These are phyloP conservation scores for Thamnaconus septentrionalis DNA, from an alignment of 2,113 vertebrate genomes.

Conservation along the genomic window DNA sequence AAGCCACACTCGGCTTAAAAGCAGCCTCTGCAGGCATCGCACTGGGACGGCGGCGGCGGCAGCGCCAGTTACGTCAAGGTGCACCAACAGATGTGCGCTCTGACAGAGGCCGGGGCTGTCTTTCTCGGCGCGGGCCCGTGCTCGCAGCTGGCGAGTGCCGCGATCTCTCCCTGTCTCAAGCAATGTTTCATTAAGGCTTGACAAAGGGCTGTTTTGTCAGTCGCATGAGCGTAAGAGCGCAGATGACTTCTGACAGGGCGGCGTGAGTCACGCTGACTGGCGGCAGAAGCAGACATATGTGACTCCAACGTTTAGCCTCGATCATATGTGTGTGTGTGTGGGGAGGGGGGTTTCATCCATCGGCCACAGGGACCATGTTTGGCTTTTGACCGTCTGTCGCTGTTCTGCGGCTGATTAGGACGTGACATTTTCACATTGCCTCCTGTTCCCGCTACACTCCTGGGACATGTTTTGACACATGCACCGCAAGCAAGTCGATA, in stretches of 20 bases:
- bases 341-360: background rate
- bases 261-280: slow-evolving; percentile 58
- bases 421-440: background rate
- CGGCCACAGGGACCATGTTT: slow-evolving; percentile 32
- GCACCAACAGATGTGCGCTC: slow-evolving; percentile 36
- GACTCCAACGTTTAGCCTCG: slow-evolving; percentile 43
- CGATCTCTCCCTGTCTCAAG: background rate
- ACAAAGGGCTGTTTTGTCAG: slow-evolving; percentile 53
- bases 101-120: slow-evolving; percentile 25
- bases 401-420: background rate
- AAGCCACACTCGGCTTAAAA: slow-evolving; percentile 41
- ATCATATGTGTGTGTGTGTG: slow-evolving; percentile 57
- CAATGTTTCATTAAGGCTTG: slow-evolving; percentile 31
- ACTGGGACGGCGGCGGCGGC: slow-evolving; percentile 10
- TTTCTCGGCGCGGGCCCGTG: background rate
- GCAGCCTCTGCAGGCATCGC: slow-evolving; percentile 17
- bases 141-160: slow-evolving; percentile 33
- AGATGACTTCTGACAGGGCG: slow-evolving; percentile 48
- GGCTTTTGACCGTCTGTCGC: background rate
- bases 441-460: background rate
- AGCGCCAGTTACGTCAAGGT: slow-evolving; percentile 10
- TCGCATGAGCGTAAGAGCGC: background rate
- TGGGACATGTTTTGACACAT: too few species aligned
- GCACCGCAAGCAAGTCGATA: too few species aligned
- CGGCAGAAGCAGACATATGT: slow-evolving; percentile 43